A percentile compares a stretch with the other conserved stretches of the same genome.
phyloP scores from a whole-genome alignment of 2,797 vertebrate genomes.

The Sarcoramphus papa region DNA sequence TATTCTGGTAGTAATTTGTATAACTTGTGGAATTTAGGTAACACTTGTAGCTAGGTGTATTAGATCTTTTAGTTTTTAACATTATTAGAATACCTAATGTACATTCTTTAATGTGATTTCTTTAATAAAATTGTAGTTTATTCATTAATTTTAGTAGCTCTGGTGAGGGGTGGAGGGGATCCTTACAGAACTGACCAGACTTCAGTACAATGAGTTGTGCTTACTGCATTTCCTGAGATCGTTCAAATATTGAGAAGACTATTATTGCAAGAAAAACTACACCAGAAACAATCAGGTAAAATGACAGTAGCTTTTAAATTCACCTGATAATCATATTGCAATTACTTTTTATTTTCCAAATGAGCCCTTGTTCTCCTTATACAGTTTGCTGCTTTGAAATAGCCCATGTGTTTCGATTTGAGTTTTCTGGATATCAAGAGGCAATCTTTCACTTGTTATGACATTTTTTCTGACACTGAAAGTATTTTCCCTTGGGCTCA shows the following conservation, averaged over 20 bases:
- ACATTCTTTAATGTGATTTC: background rate
- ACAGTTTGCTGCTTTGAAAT: background rate
- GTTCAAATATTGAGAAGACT: background rate
- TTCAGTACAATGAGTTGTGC: background rate
- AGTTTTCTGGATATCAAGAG: background rate
- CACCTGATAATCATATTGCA: background rate
- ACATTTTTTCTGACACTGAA: background rate
- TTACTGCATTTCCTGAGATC: background rate
- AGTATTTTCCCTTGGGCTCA: background rate
- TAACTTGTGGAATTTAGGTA: background rate
- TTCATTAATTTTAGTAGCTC: background rate
- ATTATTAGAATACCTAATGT: background rate
- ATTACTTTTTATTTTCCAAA: background rate
- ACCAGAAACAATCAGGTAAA: background rate
- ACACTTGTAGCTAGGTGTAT: background rate
- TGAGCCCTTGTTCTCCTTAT: background rate
- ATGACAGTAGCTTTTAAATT: background rate
- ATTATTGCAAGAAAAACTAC: background rate
- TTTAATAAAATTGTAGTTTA: background rate
- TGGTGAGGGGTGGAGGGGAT: accelerated
- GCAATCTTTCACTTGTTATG: background rate
- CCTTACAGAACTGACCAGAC: background rate
- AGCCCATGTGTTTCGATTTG: background rate
- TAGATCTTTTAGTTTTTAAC: background rate
- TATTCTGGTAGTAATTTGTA: background rate